A percentile compares a stretch with the other conserved stretches of the same genome.
phyloP scores from a whole-genome alignment of 2,888 invertebrate species.

The Phymatocera aterrima region DNA sequence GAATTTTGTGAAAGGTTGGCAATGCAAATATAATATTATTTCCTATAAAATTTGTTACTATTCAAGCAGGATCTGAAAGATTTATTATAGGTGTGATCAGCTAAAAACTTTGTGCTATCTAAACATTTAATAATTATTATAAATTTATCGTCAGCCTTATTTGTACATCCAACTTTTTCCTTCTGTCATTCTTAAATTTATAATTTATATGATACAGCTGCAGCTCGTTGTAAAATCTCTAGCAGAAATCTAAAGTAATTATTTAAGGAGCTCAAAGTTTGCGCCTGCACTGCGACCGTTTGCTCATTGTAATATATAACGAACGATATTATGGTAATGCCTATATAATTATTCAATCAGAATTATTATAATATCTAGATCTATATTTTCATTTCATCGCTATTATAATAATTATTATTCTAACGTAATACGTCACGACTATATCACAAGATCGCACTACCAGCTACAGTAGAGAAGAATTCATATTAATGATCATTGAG shows the following conservation, averaged over 20 bases:
- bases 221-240: constrained; percentile 33
- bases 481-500: neutral
- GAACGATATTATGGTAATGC: neutral
- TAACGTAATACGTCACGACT: constrained; percentile 39
- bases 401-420: constrained; percentile 16
- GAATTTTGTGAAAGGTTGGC: constrained; percentile 22
- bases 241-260: constrained; percentile 20
- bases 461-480: constrained; percentile 20
- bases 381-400: neutral
- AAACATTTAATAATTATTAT: neutral
- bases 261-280: neutral
- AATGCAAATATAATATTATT: constrained; percentile 28
- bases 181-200: neutral
- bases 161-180: constrained; percentile 11
- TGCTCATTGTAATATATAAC: neutral
- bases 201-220: constrained; percentile 12
- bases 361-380: neutral
- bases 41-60: constrained; percentile 7
- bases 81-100: constrained; percentile 24
- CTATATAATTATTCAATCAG: constrained; percentile 4
- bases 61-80: constrained; percentile 27
- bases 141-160: constrained; percentile 34
- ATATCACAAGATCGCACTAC: constrained; percentile 43
- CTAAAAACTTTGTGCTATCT: neutral
- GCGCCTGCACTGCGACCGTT: neutral